Percentiles rank a stretch among this genome's conserved stretches.
Conservation (phyloP, 2,888 invertebrate genomes). For the Noctua pronuba region DNA sequence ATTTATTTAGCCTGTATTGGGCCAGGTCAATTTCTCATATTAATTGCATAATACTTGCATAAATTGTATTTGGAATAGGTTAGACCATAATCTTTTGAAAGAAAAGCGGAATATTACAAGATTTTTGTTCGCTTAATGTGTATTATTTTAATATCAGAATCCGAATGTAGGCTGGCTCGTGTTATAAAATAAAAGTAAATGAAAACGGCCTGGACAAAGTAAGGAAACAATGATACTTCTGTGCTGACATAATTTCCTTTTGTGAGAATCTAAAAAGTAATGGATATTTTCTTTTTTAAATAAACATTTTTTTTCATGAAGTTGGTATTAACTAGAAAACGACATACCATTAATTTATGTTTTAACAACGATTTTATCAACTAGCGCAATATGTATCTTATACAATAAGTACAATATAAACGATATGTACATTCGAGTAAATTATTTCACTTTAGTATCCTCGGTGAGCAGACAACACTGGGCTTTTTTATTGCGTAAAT, state of each 20-base stretch:
- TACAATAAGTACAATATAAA: not conserved
- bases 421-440: not conserved
- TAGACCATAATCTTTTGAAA: not conserved
- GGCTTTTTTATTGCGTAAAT: conserved; percentile 5
- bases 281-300: not conserved
- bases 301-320: not conserved
- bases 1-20: not conserved
- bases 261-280: conserved; percentile 17
- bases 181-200: conserved; percentile 25
- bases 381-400: not conserved
- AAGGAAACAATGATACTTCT: conserved; percentile 32
- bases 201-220: conserved; percentile 1
- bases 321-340: too few relatives aligned
- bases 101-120: too few relatives aligned
- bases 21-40: not conserved
- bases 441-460: not conserved
- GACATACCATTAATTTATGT: not conserved
- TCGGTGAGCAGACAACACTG: not conserved
- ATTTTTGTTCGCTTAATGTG: not conserved
- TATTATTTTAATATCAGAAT: conserved; percentile 3
- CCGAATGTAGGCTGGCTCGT: not conserved
- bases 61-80: not conserved
- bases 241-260: conserved; percentile 26
- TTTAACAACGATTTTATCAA: not conserved
- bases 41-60: too few relatives aligned